Base-by-base conservation (phyloP, 2,113 vertebrate species). In the Hepsetus odoe region DNA sequence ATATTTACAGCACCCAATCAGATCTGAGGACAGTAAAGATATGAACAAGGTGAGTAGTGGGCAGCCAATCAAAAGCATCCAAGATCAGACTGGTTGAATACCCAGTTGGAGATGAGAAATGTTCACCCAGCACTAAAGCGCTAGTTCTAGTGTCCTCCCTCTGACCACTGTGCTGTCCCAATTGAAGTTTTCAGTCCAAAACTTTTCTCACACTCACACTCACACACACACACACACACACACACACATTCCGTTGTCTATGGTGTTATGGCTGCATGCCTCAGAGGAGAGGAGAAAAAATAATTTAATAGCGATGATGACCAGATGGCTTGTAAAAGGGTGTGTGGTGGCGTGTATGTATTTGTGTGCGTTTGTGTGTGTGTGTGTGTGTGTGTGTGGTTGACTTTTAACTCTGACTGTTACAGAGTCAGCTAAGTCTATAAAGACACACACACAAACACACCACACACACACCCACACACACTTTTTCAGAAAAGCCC, bases 1-100 rank as follows among this genome's bases (percentile, higher is more conserved):
- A 49, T 42, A 68, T 67, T 56, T 58, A 76, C 49, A 56, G 22
- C 14, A 67, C 11, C 64, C 74, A 58, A 5, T 76, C 49, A 58
- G 20, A 56, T 10, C 2, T 2, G 30, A 12, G 42, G 46, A 55
- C 32, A 38, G 0, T 26, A 32, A 53, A 26, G 28, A 10, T 55
- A 5, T 10, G 24, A n/a, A 8, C 4, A 51, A 11, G 26, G 5
- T 55, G 13, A 3, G n/a, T n/a, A n/a, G n/a, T n/a, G 46, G 7
- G 1, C 6, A 44, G 40, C 14, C 58, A 51, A 51, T 51, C 3
- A 51, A n/a, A 51, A 64, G 10, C 33, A 32, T 14, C 20, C 26
- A 14, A 33, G 18, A 56, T 55, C 11, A 5, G 24, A 28, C 14
- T 20, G 42, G 3, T 40, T 18, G 28, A 30, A 32, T 61, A 9